Evolutionary conservation across 2,888 invertebrate species (phyloP).

Genomic region (Heliconius hortense): DNA sequence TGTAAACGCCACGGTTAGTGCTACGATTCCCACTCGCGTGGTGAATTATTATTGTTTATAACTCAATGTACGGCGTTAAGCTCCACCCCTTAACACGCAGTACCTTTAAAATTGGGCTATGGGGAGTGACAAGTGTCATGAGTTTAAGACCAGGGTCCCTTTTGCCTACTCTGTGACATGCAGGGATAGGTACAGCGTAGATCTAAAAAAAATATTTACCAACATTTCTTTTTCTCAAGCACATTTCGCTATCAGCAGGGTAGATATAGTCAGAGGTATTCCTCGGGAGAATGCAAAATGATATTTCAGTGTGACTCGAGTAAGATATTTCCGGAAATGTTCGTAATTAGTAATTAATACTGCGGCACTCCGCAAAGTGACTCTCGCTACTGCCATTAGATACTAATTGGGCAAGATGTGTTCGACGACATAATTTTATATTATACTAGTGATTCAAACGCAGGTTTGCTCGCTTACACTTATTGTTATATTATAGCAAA

Average conservation of each 20-base stretch:
- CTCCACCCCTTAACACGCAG: no score
- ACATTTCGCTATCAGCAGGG: neutral
- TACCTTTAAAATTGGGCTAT: no score
- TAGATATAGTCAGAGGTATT: neutral
- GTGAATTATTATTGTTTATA: no score
- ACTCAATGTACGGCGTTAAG: no score
- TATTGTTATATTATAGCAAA: neutral
- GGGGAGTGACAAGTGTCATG: no score
- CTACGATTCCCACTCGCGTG: neutral
- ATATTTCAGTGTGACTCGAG: neutral
- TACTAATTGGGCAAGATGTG: slow-evolving; percentile 17
- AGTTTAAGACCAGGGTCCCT: no score
- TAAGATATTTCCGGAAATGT: slow-evolving; percentile 12
- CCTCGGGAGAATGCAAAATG: neutral
- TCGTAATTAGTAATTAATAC: slow-evolving; percentile 29
- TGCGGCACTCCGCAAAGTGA: slow-evolving; percentile 52
- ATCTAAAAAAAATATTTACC: no score
- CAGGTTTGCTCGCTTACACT: slow-evolving; percentile 17
- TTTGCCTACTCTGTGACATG: no score
- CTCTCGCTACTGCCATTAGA: slow-evolving; percentile 39
- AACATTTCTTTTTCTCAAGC: no score
- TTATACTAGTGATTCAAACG: slow-evolving; percentile 25
- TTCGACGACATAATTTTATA: neutral
- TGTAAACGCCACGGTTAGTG: neutral
- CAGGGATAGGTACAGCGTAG: no score